Base-by-base conservation (phyloP, 2,797 vertebrate genomes). In the Eupleurogrammus muticus region DNA sequence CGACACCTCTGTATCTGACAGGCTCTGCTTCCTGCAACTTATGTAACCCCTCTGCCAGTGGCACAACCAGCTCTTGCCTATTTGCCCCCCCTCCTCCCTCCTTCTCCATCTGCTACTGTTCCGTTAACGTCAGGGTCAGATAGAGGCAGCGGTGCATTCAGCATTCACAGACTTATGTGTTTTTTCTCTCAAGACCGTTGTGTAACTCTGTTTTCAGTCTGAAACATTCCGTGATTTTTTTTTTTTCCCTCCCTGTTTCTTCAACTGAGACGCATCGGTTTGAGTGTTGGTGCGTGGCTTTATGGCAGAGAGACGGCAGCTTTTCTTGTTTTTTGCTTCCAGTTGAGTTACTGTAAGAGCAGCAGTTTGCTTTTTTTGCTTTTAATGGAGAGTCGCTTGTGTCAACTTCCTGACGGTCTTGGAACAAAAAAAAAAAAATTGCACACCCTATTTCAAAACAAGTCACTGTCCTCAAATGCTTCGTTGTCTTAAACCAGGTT, bases 121-220 rank as follows among this genome's bases (percentile, higher is more conserved):
- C 78, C 76, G 69, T 66, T 70, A 85, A 62, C 0, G 4, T 47
- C 47, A 58, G 67, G 82, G 84, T 83, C 75, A 80, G 75, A 60
- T 14, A 19, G 47, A 73, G 32, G 53, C 67, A 73, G 79, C 70
- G 6, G 28, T 10, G 32, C 61, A 56, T 40, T 73, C 63, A 51
- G 53, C 36, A 56, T 66, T 84, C 24, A 10, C 57, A 51, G 70
- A 48, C 56, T 80, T 70, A 80, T 71, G 80, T 73, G 66, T 53
- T 79, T n/a, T 81, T 62, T 61, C 69, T 67, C 57, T 40, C 59
- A 59, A 75, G 68, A 60, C 38, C 23, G 48, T 91, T 92, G 75
- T 63, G 74, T 91, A 89, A 92, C 82, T 76, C 42, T 70, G 49
- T 60, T 79, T n/a, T 73, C 53, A 7, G 42, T 50, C 52, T 58